Conservation (phyloP, 2,113 vertebrate genomes). For the Oncorhynchus nerka region DNA sequence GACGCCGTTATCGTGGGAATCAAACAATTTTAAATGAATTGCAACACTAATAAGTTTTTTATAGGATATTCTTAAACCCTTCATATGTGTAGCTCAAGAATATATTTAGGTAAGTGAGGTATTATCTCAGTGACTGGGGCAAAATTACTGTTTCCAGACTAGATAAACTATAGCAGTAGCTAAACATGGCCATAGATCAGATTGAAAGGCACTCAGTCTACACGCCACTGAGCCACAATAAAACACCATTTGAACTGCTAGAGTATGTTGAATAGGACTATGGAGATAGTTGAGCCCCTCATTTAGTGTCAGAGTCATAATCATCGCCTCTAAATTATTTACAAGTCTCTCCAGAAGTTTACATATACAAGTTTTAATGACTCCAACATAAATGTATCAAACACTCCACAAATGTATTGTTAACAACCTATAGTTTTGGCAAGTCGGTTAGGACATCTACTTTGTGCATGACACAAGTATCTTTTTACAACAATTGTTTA, state of each 20-base stretch:
- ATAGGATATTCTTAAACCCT: background rate
- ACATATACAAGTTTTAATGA: too few relatives aligned
- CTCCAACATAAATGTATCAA: too few relatives aligned
- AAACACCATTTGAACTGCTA: constrained; percentile 17
- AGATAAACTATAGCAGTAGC: background rate
- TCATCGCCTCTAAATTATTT: background rate
- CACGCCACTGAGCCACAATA: constrained; percentile 13
- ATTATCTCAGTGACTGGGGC: background rate
- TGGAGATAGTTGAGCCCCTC: constrained; percentile 24
- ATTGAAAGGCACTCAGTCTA: constrained; percentile 31
- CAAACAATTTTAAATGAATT: too few relatives aligned
- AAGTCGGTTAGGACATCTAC: too few relatives aligned
- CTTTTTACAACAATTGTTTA: too few relatives aligned
- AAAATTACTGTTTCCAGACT: background rate
- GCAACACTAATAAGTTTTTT: background rate
- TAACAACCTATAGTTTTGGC: too few relatives aligned
- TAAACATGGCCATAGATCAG: constrained; percentile 18
- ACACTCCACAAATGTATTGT: too few relatives aligned
- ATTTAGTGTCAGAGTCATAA: background rate
- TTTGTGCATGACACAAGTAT: too few relatives aligned
- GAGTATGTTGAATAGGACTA: constrained; percentile 13
- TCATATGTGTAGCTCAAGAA: background rate
- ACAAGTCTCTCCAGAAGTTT: background rate
- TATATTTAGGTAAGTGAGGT: background rate
- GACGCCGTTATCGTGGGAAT: too few relatives aligned